Base-by-base conservation (phyloP, 1,140 invertebrate species). In the Neodiprion lecontei region DNA sequence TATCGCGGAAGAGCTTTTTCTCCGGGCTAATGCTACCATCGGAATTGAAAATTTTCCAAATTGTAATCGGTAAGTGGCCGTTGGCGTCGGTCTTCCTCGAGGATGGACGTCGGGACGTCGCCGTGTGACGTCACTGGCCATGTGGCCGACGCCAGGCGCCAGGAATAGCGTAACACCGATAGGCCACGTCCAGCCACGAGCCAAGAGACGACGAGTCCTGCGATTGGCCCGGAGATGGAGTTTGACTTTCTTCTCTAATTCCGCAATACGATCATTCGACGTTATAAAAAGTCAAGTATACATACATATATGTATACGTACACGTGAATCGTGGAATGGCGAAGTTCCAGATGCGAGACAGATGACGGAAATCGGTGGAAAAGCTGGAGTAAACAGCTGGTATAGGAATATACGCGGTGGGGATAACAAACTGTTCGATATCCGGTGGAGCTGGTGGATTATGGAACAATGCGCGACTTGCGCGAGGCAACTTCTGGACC, bases 101-200 rank as follows among this genome's bases (percentile, higher is more conserved):
- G 53, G 53, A 61, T 40, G 11, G 53, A 61, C 53, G 53, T 61
- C 53, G 53, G 11, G 53, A 61, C 53, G 53, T 61, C 53, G 53
- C 53, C 53, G 53, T 61, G 28, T 74, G 67, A 67, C 61, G 76
- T 65, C 72, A 71, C 72, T 14, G 68, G 74, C 78, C 81, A 83
- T 82, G 80, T 83, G 81, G 75, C 71, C 48, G 70, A 61, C 65
- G 72, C 70, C 75, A 75, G 71, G 77, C 75, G 79, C 79, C 80
- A 77, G 72, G 76, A 81, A 81, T 81, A 81, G 74, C 70, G 66
- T 49, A 40, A 49, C 70, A 23, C 67, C 28, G 61, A 75, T 17
- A 71, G 28, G n/a, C 9, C 9, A 48, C 53, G 53, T 61, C 53
- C 53, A 61, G 53, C 53, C 53, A 61, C 53, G 53, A 61, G 53